phyloP scores from a whole-genome alignment of 2,888 invertebrate genomes.

The Alentia gelatinosa region DNA sequence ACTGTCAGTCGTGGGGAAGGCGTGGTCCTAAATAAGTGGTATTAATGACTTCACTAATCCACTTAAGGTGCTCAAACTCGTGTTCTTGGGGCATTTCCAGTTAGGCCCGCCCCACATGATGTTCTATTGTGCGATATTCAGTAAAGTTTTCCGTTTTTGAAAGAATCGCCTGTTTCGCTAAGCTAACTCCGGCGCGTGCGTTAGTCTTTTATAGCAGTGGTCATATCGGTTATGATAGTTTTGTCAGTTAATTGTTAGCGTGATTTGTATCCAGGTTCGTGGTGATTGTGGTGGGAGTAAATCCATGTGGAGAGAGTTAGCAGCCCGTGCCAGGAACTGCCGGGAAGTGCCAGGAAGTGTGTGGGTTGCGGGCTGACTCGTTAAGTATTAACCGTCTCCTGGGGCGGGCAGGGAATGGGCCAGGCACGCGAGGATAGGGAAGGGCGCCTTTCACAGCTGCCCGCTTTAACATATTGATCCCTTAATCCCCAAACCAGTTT shows the following conservation, averaged over 20 bases:
- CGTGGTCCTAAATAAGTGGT: not conserved
- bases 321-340: not conserved
- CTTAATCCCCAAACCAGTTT: too few relatives aligned
- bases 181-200: too few relatives aligned
- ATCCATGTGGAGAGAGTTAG: not conserved
- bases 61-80: conserved; percentile 12
- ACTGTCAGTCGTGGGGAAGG: not conserved
- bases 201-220: too few relatives aligned
- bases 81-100: not conserved
- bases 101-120: not conserved
- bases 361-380: not conserved
- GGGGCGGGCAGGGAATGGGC: not conserved
- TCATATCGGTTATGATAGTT: too few relatives aligned
- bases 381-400: not conserved
- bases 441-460: too few relatives aligned
- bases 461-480: too few relatives aligned
- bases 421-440: conserved; percentile 3
- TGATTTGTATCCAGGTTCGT: too few relatives aligned
- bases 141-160: too few relatives aligned
- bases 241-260: too few relatives aligned
- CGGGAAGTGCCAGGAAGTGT: not conserved
- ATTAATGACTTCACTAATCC: not conserved
- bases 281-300: not conserved
- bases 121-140: too few relatives aligned
- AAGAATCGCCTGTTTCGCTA: too few relatives aligned